A percentile compares a stretch with the other conserved stretches of the same genome.
Evolutionary conservation across 1,140 invertebrate species (phyloP).

Genomic region (Argopecten irradians): DNA sequence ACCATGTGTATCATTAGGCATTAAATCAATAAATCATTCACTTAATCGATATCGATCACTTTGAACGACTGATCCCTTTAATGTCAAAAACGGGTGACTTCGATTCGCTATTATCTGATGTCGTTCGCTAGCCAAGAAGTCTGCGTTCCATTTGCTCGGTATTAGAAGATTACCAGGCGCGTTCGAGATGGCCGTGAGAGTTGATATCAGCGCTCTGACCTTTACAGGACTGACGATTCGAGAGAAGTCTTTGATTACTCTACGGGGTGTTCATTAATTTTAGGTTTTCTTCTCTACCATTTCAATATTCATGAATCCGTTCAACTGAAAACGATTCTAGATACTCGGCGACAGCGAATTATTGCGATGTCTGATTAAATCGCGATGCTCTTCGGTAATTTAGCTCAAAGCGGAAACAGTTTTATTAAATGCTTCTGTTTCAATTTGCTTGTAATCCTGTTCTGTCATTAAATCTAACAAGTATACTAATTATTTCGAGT

Average conservation of each 20-base stretch:
- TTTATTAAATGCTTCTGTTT: slow-evolving; percentile 53
- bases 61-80: slow-evolving; percentile 15
- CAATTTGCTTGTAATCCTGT: slow-evolving; percentile 47
- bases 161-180: slow-evolving; percentile 9
- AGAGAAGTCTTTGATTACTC: not conserved
- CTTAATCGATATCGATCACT: slow-evolving; percentile 9
- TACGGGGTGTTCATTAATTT: slow-evolving; percentile 8
- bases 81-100: not conserved
- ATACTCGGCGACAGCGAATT: not conserved
- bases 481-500: slow-evolving; percentile 47
- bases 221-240: not conserved
- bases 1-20: not conserved
- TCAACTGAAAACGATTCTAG: slow-evolving; percentile 17
- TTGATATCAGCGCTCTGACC: not conserved
- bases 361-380: not conserved
- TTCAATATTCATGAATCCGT: slow-evolving; percentile 18
- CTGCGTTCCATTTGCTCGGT: not conserved
- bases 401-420: slow-evolving; percentile 44
- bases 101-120: not conserved
- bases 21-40: not conserved
- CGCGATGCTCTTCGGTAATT: slow-evolving; percentile 14
- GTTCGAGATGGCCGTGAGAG: not conserved
- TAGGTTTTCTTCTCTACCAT: slow-evolving; percentile 10
- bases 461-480: slow-evolving; percentile 44
- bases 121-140: not conserved